Percentiles rank a stretch among this genome's conserved stretches.
These are phyloP conservation scores for Perccottus glenii DNA, from an alignment of 2,113 vertebrate genomes.

Conservation along the genomic window DNA sequence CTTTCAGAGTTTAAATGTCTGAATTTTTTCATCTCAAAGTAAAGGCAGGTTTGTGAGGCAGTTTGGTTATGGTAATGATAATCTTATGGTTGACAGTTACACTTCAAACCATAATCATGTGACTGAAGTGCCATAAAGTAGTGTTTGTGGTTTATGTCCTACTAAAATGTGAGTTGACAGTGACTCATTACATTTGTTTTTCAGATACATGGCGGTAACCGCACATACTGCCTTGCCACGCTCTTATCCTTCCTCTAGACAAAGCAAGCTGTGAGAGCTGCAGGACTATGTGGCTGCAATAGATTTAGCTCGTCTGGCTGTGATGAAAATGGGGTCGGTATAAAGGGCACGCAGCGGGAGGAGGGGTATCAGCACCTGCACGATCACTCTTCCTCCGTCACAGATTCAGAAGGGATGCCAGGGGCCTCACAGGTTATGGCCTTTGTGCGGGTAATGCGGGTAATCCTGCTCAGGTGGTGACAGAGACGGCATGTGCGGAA, in stretches of 20 bases:
- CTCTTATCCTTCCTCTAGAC: constrained; percentile 31
- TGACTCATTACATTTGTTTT: constrained; percentile 1
- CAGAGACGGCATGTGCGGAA: constrained; percentile 11
- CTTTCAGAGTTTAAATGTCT: constrained; percentile 67
- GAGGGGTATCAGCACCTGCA: constrained; percentile 52
- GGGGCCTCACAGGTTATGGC: constrained; percentile 30
- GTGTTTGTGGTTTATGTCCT: too few species aligned
- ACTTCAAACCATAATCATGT: too few species aligned
- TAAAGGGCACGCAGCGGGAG: constrained; percentile 66
- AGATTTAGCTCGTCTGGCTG: constrained; percentile 70
- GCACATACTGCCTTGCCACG: background rate
- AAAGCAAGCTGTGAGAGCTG: constrained; percentile 64
- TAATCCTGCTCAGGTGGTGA: constrained; percentile 37
- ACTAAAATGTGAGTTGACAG: too few species aligned
- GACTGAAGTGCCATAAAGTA: too few species aligned
- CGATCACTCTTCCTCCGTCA: constrained; percentile 46
- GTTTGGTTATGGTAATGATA: too few species aligned
- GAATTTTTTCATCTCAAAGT: background rate
- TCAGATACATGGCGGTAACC: background rate
- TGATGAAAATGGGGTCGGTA: constrained; percentile 69
- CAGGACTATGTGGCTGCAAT: constrained; percentile 55
- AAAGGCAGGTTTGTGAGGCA: background rate
- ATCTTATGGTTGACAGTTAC: too few species aligned
- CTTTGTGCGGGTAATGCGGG: constrained; percentile 31
- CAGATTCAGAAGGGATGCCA: constrained; percentile 35